These are phyloP conservation scores for Enteromius anoplus DNA, from an alignment of 2,797 vertebrate species.

Conservation along the genomic window DNA sequence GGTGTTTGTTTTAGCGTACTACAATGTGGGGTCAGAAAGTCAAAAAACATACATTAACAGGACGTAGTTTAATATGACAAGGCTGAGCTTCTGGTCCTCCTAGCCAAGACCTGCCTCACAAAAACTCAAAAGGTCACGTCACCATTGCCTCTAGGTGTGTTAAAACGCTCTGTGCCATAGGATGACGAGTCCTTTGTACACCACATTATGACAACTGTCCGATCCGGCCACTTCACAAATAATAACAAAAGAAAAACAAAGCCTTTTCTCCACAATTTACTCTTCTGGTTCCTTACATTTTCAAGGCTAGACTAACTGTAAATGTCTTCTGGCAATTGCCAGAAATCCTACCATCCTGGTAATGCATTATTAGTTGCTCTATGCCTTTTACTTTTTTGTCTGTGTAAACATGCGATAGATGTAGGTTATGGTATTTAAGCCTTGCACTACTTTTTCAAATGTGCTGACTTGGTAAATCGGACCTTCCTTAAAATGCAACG, in stretches of 20 bases:
- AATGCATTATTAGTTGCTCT: background rate
- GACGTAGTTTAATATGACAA: constrained; percentile 26
- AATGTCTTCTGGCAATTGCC: background rate
- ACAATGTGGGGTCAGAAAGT: constrained; percentile 12
- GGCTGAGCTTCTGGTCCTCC: constrained; percentile 9
- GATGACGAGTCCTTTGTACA: constrained; percentile 26
- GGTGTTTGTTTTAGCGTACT: background rate
- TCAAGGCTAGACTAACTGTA: background rate
- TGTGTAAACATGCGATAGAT: no score
- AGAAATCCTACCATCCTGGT: background rate
- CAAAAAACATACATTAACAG: constrained; percentile 11
- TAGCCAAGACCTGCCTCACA: constrained; percentile 21
- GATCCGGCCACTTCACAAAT: background rate
- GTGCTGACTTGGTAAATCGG: background rate
- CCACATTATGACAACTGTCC: constrained; percentile 30
- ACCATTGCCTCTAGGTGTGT: constrained; percentile 30
- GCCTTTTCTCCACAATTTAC: background rate
- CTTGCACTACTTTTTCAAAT: no score
- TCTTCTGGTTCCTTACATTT: background rate
- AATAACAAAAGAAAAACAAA: constrained; percentile 13
- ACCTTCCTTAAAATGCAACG: background rate
- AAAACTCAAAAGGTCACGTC: constrained; percentile 31
- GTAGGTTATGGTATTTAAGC: background rate
- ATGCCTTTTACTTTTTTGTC: background rate
- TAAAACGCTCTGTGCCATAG: constrained; percentile 15